Evolutionary conservation across 2,888 invertebrate genomes (phyloP).

Genomic region (Acrocera orbiculus): DNA sequence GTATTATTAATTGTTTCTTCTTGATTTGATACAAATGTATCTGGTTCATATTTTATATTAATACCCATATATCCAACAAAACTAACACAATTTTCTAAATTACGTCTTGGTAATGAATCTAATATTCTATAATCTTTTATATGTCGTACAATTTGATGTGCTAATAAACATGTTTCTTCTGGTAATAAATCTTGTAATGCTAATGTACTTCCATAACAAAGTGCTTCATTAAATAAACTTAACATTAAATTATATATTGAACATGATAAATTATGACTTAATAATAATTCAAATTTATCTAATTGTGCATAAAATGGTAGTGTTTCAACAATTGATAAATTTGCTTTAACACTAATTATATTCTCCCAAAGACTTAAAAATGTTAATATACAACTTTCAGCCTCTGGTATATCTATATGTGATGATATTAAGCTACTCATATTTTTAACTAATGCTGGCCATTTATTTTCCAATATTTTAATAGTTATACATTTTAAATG

Average conservation of each 20-base stretch:
- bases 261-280: constrained; percentile 54
- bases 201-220: constrained; percentile 80
- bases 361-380: constrained; percentile 79
- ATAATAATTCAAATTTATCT: constrained; percentile 57
- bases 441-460: constrained; percentile 62
- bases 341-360: constrained; percentile 78
- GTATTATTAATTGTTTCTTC: neutral
- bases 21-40: no score
- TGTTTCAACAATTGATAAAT: constrained; percentile 74
- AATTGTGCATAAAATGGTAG: constrained; percentile 75
- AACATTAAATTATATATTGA: constrained; percentile 71
- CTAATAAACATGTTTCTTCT: constrained; percentile 73
- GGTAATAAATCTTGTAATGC: constrained; percentile 75
- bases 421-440: constrained; percentile 31
- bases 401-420: constrained; percentile 22
- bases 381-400: constrained; percentile 57
- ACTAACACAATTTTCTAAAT: constrained; percentile 26
- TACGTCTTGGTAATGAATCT: constrained; percentile 27
- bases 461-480: constrained; percentile 66
- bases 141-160: constrained; percentile 68
- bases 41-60: constrained; percentile 17
- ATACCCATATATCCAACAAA: constrained; percentile 25
- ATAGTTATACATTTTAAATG: constrained; percentile 73
- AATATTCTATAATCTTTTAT: constrained; percentile 65
- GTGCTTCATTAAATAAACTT: constrained; percentile 72